Evolutionary conservation across 2,113 vertebrate species (phyloP), one percentile per base, ranked within the genome.

Genomic region (Anser brachyrhynchus): DNA sequence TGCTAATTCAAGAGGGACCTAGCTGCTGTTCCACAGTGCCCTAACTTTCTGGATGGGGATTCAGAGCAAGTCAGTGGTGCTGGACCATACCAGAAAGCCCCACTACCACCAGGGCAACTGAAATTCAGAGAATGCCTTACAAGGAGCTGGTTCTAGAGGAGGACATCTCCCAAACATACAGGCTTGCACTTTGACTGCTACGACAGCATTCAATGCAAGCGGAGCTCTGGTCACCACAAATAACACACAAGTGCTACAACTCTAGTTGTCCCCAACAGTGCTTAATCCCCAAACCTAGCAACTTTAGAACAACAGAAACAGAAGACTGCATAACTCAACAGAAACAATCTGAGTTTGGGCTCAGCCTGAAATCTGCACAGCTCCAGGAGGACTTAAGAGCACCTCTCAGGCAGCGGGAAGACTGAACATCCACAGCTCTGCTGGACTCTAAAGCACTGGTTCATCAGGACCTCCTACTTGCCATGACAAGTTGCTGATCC

Each of bases 181-280:
- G 12, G n/a, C 23, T 52, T 2, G 0, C 25, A 5, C 14, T 37
- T 31, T 15, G 22, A 19, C 83, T 54, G 51, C 64, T 43, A 5
- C 9, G 29, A 54, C 18, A 43, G 51, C 51, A 43, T 41, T 33
- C 43, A 44, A 21, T 54, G 43, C 1, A 0, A 72, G 35, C 22
- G 62, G 19, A 57, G 20, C 31, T 57, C 59, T 70, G 18, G 4
- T 29, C 29, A 46, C 2, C 33, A 35, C 37, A 26, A 73, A 37
- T 10, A 18, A 29, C 37, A 66, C 26, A 49, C 0, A 0, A 14
- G 19, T 6, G 6, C 26, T 37, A 29, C n/a, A 59, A 26, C 66
- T 64, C 33, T 6, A 44, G 15, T 3, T 64, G 28, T 6, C n/a
- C 26, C 17, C 28, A 57, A 4, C 6, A 54, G 29, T 4, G 2